Percentiles rank a stretch among this genome's conserved stretches.
Conservation (phyloP, 2,797 vertebrate species). For the Decapterus maruadsi region DNA sequence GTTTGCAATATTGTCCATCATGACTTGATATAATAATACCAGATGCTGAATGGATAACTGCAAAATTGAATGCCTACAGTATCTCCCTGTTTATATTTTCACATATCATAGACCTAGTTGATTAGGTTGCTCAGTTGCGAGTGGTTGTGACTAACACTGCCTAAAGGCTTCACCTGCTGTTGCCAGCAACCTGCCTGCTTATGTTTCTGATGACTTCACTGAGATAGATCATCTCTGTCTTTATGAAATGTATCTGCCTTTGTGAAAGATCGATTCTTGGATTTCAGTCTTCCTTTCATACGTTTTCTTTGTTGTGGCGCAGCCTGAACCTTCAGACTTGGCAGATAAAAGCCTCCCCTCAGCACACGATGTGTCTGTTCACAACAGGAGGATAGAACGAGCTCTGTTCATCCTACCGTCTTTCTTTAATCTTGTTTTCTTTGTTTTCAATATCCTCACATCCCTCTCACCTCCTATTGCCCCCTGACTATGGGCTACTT, state of each 20-base stretch:
- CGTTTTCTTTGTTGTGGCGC: conserved; percentile 31
- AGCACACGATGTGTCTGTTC: conserved; percentile 27
- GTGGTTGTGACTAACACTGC: background rate
- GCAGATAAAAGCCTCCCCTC: conserved; percentile 39
- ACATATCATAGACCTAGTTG: background rate
- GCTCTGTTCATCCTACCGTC: background rate
- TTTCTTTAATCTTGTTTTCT: conserved; percentile 45
- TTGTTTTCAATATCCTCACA: conserved; percentile 12
- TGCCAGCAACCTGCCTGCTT: background rate
- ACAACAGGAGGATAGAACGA: conserved; percentile 38
- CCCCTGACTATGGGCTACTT: background rate
- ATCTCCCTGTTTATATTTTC: background rate
- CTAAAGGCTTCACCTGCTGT: background rate
- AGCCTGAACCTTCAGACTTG: conserved; percentile 19
- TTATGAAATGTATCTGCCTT: conserved; percentile 14
- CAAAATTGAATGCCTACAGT: background rate
- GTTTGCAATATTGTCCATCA: background rate
- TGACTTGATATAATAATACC: background rate
- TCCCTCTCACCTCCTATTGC: background rate
- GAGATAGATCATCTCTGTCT: conserved; percentile 14
- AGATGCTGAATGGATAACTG: background rate
- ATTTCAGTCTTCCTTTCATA: background rate
- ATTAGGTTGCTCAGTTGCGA: background rate
- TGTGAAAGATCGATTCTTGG: conserved; percentile 36
- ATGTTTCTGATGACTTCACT: conserved; percentile 5